These are phyloP conservation scores for Carcharodon carcharias DNA, from an alignment of 2,797 vertebrate species.

Conservation along the genomic window DNA sequence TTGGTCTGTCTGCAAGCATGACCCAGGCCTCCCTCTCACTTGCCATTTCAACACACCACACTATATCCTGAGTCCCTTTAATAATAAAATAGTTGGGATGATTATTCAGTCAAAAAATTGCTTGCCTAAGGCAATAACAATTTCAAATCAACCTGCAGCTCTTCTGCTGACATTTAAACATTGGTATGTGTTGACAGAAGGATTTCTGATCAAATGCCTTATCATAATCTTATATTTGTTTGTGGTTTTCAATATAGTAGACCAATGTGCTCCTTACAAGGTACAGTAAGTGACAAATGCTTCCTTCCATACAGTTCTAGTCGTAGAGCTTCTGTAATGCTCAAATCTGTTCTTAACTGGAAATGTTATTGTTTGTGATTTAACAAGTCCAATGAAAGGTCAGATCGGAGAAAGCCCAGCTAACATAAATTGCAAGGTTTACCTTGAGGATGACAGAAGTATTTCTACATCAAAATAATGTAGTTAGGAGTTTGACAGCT, in stretches of 20 bases:
- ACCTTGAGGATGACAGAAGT: slow-evolving; percentile 7
- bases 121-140: not conserved
- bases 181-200: not conserved
- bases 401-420: not conserved
- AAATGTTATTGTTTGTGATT: slow-evolving; percentile 14
- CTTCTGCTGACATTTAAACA: not conserved
- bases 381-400: slow-evolving; percentile 32
- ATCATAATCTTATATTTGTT: not conserved
- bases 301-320: not conserved
- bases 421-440: slow-evolving; percentile 4
- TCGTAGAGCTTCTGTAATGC: not conserved
- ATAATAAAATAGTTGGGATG: not conserved
- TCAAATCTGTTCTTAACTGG: not conserved
- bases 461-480: not conserved
- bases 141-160: not conserved
- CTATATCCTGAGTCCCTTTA: not conserved
- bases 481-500: not conserved
- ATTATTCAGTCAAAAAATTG: not conserved
- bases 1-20: no score
- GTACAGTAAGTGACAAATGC: not conserved
- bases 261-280: not conserved
- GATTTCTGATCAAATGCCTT: not conserved
- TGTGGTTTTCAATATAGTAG: not conserved
- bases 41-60: no score
- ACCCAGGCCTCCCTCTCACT: not conserved